These are phyloP conservation scores for Frieseomelitta varia DNA, from an alignment of 1,140 invertebrate genomes.

Conservation along the genomic window DNA sequence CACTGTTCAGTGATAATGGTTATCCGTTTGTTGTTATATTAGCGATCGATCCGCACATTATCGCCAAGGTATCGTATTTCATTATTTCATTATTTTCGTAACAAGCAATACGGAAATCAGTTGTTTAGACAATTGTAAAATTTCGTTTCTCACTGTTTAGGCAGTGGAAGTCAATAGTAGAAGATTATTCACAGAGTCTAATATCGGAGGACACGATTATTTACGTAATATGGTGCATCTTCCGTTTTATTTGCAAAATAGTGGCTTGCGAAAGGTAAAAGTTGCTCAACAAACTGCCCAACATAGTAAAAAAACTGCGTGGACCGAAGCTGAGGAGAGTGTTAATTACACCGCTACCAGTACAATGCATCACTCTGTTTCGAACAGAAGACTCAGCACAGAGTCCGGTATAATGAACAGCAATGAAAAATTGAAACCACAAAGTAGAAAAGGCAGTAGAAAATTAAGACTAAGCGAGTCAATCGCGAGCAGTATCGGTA, in stretches of 20 bases:
- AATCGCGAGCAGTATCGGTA: constrained; percentile 93
- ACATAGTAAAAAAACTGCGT: constrained; percentile 74
- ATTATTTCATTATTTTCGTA: neutral
- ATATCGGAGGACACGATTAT: constrained; percentile 96
- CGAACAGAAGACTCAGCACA: constrained; percentile 88
- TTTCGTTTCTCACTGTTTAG: constrained; percentile 76
- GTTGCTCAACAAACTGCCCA: constrained; percentile 91
- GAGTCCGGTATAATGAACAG: constrained; percentile 90
- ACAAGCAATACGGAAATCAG: neutral
- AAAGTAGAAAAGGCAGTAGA: constrained; percentile 84
- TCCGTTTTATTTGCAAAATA: constrained; percentile 98
- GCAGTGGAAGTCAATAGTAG: constrained; percentile 96
- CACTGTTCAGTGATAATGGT: constrained; percentile 94
- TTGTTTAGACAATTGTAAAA: neutral
- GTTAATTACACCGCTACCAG: constrained; percentile 79
- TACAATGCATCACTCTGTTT: constrained; percentile 83
- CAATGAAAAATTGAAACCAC: constrained; percentile 86
- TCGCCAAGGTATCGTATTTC: constrained; percentile 90
- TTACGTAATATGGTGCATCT: constrained; percentile 98
- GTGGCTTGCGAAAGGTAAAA: constrained; percentile 94
- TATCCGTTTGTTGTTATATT: constrained; percentile 96
- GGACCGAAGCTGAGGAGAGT: constrained; percentile 82
- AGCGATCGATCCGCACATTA: constrained; percentile 98
- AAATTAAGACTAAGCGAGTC: constrained; percentile 92
- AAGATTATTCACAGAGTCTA: constrained; percentile 92